Evolutionary conservation across 1,140 invertebrate genomes (phyloP).

Genomic region (Rhynchophorus ferrugineus): DNA sequence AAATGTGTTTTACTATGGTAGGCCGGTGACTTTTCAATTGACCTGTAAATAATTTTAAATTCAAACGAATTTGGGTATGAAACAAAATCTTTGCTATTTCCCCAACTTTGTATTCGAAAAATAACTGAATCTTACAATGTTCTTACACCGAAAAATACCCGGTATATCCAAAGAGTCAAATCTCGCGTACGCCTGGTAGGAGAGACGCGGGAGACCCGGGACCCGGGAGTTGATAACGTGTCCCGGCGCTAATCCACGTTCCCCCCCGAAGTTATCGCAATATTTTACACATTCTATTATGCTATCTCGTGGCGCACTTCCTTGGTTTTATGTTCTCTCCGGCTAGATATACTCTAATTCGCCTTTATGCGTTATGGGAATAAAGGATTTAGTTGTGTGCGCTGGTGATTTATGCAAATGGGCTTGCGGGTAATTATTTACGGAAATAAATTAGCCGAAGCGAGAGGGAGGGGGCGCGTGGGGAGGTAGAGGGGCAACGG

Average conservation of each 20-base stretch:
- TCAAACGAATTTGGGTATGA: no score
- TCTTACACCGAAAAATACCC: no score
- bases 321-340: slow-evolving; percentile 17
- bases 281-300: slow-evolving; percentile 23
- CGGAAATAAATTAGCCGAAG: slow-evolving; percentile 19
- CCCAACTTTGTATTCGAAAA: no score
- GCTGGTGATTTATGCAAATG: slow-evolving; percentile 21
- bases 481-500: neutral
- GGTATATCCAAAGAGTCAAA: no score
- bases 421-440: slow-evolving; percentile 19
- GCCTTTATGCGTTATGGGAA: slow-evolving; percentile 19
- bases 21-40: no score
- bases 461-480: slow-evolving; percentile 3
- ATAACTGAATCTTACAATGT: no score
- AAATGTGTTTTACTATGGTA: no score
- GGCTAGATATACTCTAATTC: slow-evolving; percentile 20
- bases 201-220: no score
- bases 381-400: slow-evolving; percentile 17
- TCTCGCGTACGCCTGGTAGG: no score
- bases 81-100: no score
- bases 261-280: slow-evolving; percentile 15
- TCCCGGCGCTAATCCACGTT: slow-evolving; percentile 10
- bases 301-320: slow-evolving; percentile 20
- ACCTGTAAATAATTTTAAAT: no score
- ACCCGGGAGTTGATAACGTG: slow-evolving; percentile 7